phyloP scores from a whole-genome alignment of 2,888 invertebrate genomes.

The Patella ulyssiponensis region DNA sequence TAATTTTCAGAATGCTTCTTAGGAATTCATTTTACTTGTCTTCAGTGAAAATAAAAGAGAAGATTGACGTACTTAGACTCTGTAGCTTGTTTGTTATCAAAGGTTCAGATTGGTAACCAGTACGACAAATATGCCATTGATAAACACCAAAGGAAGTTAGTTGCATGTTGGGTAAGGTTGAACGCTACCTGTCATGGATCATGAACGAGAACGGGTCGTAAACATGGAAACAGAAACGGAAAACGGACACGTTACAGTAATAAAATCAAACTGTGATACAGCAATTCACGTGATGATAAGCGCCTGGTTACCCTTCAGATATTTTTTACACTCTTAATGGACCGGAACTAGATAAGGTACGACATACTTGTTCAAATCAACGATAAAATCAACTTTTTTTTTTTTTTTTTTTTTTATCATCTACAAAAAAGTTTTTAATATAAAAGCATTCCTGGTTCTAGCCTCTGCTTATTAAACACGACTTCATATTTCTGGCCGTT shows the following conservation, averaged over 20 bases:
- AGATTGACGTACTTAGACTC: too few species aligned
- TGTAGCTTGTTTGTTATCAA: too few species aligned
- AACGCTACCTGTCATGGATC: background rate
- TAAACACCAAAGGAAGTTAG: too few species aligned
- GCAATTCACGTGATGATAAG: background rate
- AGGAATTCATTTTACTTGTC: too few species aligned
- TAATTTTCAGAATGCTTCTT: too few species aligned
- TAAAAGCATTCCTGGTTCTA: background rate
- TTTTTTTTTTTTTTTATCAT: too few species aligned
- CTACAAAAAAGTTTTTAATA: background rate
- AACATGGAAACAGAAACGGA: background rate
- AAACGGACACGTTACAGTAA: background rate
- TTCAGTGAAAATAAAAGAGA: too few species aligned
- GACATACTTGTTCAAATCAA: conserved; percentile 1
- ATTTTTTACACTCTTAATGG: conserved; percentile 1
- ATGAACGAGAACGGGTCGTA: background rate
- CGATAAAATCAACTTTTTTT: conserved; percentile 5
- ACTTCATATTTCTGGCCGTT: background rate
- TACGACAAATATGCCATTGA: too few species aligned
- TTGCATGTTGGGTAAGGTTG: too few species aligned
- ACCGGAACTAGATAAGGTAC: conserved; percentile 6
- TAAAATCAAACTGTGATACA: conserved; percentile 7
- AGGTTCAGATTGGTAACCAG: too few species aligned
- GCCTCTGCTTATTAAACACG: background rate
- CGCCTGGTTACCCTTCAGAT: background rate